A percentile compares a stretch with the other conserved stretches of the same genome.
Conservation (phyloP, 2,113 vertebrate species). For the Coturnix japonica region DNA sequence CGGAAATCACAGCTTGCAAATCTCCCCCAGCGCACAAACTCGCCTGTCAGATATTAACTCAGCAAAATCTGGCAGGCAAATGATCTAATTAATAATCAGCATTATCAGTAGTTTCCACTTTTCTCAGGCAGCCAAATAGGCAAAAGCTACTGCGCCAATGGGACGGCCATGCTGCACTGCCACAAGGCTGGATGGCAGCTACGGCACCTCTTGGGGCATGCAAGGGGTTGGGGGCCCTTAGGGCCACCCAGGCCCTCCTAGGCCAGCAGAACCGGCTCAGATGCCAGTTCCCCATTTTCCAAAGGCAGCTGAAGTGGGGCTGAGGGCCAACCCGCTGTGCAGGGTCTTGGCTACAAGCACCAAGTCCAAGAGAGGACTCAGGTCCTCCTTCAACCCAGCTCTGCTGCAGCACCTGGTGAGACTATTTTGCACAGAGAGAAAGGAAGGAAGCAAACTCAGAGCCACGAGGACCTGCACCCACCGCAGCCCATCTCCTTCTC, state of each 20-base stretch:
- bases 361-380: background rate
- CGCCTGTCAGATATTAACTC: conserved; percentile 60
- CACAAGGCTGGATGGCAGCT: background rate
- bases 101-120: conserved; percentile 37
- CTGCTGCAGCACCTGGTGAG: accelerated
- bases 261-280: background rate
- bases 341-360: accelerated
- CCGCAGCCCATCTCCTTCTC: background rate
- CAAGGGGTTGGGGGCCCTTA: background rate
- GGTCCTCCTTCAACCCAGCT: background rate
- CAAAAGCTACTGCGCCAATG: background rate
- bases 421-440: accelerated
- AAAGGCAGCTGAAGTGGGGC: background rate
- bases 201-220: background rate
- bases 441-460: background rate
- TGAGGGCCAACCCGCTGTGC: accelerated
- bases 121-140: background rate
- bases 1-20: conserved; percentile 17
- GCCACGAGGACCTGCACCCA: background rate
- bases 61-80: conserved; percentile 67
- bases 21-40: conserved; percentile 56
- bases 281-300: accelerated
- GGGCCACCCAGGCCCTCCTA: background rate
- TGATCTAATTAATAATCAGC: conserved; percentile 69
- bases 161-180: background rate